These are phyloP conservation scores for Amblyjoppa fuscipennis DNA, from an alignment of 2,888 invertebrate species.

Conservation along the genomic window DNA sequence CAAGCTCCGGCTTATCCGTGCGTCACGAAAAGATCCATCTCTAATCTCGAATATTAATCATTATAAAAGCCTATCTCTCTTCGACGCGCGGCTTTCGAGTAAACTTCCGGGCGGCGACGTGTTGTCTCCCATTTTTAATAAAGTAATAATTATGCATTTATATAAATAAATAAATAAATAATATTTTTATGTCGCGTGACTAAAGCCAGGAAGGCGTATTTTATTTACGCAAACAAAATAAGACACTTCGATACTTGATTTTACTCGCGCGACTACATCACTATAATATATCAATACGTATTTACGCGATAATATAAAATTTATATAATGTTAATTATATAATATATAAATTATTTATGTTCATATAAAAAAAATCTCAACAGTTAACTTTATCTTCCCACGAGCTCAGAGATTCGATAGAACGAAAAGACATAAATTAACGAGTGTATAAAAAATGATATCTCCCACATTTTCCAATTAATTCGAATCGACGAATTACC, in stretches of 20 bases:
- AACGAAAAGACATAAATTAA: no score
- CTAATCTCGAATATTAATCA: constrained; percentile 1
- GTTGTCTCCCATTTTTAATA: background rate
- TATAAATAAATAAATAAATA: background rate
- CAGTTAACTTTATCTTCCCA: no score
- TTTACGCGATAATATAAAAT: no score
- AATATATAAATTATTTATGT: no score
- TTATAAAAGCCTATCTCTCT: background rate
- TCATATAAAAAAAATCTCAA: no score
- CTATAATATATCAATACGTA: no score
- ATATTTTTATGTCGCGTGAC: no score
- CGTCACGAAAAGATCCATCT: background rate
- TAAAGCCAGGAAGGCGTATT: background rate
- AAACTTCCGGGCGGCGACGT: constrained; percentile 8
- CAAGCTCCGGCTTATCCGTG: background rate
- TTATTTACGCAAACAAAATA: background rate
- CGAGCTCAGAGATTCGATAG: background rate
- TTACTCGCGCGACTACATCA: background rate
- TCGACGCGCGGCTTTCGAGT: background rate
- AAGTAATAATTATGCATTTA: background rate
- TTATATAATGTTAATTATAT: no score
- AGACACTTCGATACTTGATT: background rate
- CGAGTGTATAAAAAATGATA: no score
- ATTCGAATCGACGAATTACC: no score
- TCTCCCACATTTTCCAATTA: no score